Evolutionary conservation across 2,888 invertebrate genomes (phyloP), one percentile per base, ranked within the genome.

Genomic region (Lepidochitona cinerea): DNA sequence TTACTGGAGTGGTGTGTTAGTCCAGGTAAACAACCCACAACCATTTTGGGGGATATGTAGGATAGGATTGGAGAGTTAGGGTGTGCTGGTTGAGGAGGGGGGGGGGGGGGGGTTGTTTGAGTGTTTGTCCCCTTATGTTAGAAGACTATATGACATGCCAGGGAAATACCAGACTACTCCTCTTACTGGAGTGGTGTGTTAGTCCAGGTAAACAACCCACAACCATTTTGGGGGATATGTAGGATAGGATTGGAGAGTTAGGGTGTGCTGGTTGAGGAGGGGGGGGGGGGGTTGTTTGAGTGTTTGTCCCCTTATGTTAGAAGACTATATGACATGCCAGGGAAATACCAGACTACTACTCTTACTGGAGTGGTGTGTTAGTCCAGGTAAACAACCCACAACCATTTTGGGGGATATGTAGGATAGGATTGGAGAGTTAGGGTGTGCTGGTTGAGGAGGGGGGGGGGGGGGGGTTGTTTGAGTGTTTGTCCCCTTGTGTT

Each of bases 1-100:
- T 78, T 91, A 29, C 78, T 91, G 37, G 90, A 91, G 78, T 91
- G 91, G 91, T 90, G 90, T 81, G 86, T 88, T 14, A 84, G 87
- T 26, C 78, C 86, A 81, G 88, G 89, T 89, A 75, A n/a, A n/a
- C n/a, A n/a, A n/a, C n/a, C n/a, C n/a, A n/a, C n/a, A n/a, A n/a
- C n/a, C n/a, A n/a, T n/a, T n/a, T n/a, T n/a, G n/a, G n/a, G n/a
- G n/a, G n/a, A n/a, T n/a, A n/a, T n/a, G n/a, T n/a, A n/a, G n/a
- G n/a, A n/a, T n/a, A n/a, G n/a, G n/a, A n/a, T n/a, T n/a, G n/a
- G n/a, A 49, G 49, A 49, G 23, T 23, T 49, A 2, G 23, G 49
- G 49, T 49, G 49, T 5, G 49, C n/a, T 18, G 18, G 49, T 49
- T 18, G 49, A 18, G 18, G 41, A 23, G 49, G 49, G 3, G 49